Conservation (phyloP, 2,888 invertebrate genomes). For the Sicus ferrugineus region DNA sequence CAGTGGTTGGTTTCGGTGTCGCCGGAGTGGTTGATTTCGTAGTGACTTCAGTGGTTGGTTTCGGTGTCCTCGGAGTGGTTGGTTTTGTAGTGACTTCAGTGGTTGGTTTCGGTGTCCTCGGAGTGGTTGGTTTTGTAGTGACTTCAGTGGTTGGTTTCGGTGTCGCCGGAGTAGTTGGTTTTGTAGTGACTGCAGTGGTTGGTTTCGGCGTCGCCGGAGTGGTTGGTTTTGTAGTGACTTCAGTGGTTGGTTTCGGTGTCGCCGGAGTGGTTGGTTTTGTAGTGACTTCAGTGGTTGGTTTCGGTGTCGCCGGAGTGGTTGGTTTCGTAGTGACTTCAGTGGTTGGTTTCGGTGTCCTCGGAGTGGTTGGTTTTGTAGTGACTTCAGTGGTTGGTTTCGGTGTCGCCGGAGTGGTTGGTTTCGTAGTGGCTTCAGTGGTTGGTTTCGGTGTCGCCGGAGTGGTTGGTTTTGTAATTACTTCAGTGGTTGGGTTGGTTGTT, state of each 20-base stretch:
- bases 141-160: slow-evolving; percentile 16
- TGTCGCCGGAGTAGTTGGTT: slow-evolving; percentile 6
- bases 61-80: slow-evolving; percentile 9
- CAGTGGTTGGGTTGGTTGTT: slow-evolving; percentile 14
- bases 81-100: neutral
- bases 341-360: slow-evolving; percentile 4
- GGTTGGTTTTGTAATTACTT: neutral
- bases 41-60: slow-evolving; percentile 19
- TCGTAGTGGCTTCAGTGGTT: slow-evolving; percentile 29
- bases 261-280: slow-evolving; percentile 12
- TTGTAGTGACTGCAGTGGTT: slow-evolving; percentile 30
- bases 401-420: slow-evolving; percentile 12
- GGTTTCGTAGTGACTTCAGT: slow-evolving; percentile 32
- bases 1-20: neutral
- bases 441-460: slow-evolving; percentile 3
- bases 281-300: neutral
- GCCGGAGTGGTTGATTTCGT: slow-evolving; percentile 27
- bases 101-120: neutral
- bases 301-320: neutral
- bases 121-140: slow-evolving; percentile 30
- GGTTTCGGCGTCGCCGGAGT: neutral
- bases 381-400: neutral
- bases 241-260: neutral
- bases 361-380: slow-evolving; percentile 3
- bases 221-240: slow-evolving; percentile 32